phyloP scores from a whole-genome alignment of 2,797 vertebrate species.

The Malacoctenus gilli region DNA sequence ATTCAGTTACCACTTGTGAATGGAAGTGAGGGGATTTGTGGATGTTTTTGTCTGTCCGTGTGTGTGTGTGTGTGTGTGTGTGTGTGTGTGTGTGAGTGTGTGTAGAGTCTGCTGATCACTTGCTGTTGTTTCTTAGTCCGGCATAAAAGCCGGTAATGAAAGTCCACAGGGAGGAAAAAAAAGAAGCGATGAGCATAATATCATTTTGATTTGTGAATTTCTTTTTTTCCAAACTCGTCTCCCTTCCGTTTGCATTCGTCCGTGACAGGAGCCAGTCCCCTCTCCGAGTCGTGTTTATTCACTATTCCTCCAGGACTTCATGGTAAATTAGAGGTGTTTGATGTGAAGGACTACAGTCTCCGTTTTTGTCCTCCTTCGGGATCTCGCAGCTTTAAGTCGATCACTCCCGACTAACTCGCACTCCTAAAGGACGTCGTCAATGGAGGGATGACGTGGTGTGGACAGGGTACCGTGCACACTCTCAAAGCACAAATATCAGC shows the following conservation, averaged over 20 bases:
- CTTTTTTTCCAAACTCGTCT: slow-evolving; percentile 14
- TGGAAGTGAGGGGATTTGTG: slow-evolving; percentile 61
- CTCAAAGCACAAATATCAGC: neutral
- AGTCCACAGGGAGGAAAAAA: slow-evolving; percentile 15
- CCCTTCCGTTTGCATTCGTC: slow-evolving; percentile 38
- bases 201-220: slow-evolving; percentile 35
- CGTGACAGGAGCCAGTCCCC: slow-evolving; percentile 39
- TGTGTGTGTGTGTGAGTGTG: neutral
- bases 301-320: slow-evolving; percentile 59
- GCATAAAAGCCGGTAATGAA: slow-evolving; percentile 37
- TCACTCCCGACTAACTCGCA: slow-evolving; percentile 15
- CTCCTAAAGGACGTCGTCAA: slow-evolving; percentile 20
- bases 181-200: slow-evolving; percentile 20
- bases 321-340: slow-evolving; percentile 68
- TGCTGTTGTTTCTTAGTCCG: slow-evolving; percentile 39
- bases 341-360: slow-evolving; percentile 54
- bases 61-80: no score
- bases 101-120: slow-evolving; percentile 41
- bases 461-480: neutral
- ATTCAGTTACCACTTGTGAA: slow-evolving; percentile 73
- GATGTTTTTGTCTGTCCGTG: slow-evolving; percentile 46
- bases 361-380: slow-evolving; percentile 57
- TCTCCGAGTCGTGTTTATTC: slow-evolving; percentile 50
- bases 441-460: slow-evolving; percentile 11
- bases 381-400: slow-evolving; percentile 45